These are phyloP conservation scores for Nephrocerus scutellatus DNA, from an alignment of 2,888 invertebrate species.

Conservation along the genomic window DNA sequence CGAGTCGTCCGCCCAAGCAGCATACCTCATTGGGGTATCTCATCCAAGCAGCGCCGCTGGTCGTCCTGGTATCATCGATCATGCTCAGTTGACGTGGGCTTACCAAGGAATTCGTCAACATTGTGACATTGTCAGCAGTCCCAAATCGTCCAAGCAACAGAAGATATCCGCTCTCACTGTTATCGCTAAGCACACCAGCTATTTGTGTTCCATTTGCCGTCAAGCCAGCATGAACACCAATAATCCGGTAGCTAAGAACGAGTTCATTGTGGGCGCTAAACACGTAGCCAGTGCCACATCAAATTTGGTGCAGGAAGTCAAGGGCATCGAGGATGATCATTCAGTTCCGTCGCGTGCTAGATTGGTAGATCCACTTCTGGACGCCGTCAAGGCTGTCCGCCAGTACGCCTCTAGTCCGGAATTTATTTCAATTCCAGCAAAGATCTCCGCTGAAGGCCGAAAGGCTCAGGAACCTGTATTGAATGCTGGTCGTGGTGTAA, in stretches of 20 bases:
- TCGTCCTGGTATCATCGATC: constrained; percentile 80
- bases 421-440: constrained; percentile 86
- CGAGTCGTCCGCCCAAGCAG: constrained; percentile 90
- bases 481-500: constrained; percentile 67
- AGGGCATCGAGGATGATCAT: constrained; percentile 78
- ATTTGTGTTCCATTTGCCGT: constrained; percentile 91
- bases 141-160: constrained; percentile 69
- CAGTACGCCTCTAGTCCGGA: constrained; percentile 91
- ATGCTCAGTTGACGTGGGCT: constrained; percentile 78
- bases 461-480: constrained; percentile 82
- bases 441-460: constrained; percentile 77
- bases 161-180: constrained; percentile 86
- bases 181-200: constrained; percentile 93
- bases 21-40: constrained; percentile 89
- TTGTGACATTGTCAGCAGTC: constrained; percentile 68
- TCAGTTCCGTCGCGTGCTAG: constrained; percentile 66
- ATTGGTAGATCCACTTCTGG: constrained; percentile 77
- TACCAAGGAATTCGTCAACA: constrained; percentile 86
- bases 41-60: constrained; percentile 86
- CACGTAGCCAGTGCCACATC: constrained; percentile 96
- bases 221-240: constrained; percentile 84
- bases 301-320: constrained; percentile 88
- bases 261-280: constrained; percentile 96
- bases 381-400: constrained; percentile 86
- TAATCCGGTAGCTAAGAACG: constrained; percentile 87